phyloP scores from a whole-genome alignment of 1,140 invertebrate genomes.

The Scaptomyza pallida region DNA sequence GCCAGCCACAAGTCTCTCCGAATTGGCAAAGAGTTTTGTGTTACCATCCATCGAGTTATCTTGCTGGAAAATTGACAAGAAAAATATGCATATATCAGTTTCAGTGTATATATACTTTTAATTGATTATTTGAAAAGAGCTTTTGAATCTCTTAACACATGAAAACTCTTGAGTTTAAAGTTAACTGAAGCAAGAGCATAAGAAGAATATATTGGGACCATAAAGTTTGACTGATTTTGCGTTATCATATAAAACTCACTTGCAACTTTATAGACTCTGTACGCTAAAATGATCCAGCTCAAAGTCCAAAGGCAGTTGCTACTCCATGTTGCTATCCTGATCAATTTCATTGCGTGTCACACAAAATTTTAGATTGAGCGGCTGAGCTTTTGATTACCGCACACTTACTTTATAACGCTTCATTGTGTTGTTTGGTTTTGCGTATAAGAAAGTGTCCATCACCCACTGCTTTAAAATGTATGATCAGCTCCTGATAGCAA shows the following conservation, averaged over 20 bases:
- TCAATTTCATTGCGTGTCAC: not conserved
- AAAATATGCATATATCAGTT: not conserved
- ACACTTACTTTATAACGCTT: not conserved
- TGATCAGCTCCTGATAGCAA: not conserved
- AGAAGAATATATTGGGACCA: too few species aligned
- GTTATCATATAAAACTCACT: constrained; percentile 27
- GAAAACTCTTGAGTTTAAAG: too few species aligned
- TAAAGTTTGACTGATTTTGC: too few species aligned
- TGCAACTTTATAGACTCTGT: not conserved
- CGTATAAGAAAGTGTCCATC: not conserved
- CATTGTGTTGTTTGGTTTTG: too few species aligned
- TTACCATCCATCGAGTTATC: not conserved
- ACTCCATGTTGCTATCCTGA: not conserved
- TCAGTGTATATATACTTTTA: too few species aligned
- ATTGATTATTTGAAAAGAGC: too few species aligned
- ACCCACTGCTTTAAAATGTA: not conserved
- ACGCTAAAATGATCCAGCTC: not conserved
- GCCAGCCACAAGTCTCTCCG: not conserved
- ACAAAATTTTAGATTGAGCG: constrained; percentile 4
- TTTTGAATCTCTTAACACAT: too few species aligned
- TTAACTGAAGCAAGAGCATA: too few species aligned
- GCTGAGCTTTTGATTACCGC: too few species aligned
- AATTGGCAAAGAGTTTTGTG: constrained; percentile 12
- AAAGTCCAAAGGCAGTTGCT: constrained; percentile 36
- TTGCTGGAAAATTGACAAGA: constrained; percentile 15